Evolutionary conservation across 2,797 vertebrate genomes (phyloP).

Genomic region (Tachyglossus aculeatus): DNA sequence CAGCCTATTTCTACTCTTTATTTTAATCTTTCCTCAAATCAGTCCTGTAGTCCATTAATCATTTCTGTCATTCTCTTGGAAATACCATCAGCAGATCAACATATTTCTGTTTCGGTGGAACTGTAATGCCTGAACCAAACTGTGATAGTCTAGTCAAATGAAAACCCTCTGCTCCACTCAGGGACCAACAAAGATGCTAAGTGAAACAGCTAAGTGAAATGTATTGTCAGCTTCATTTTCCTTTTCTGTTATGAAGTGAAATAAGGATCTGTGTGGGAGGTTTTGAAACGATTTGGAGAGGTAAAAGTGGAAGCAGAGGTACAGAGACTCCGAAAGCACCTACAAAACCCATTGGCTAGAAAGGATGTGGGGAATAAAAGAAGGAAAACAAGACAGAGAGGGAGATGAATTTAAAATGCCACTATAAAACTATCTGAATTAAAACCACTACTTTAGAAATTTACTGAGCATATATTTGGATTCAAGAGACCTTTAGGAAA

Average conservation of each 20-base stretch:
- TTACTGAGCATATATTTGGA: not conserved
- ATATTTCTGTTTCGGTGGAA: slow-evolving; percentile 51
- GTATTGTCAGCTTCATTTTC: not conserved
- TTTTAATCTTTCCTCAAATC: slow-evolving; percentile 44
- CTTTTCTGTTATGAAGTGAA: not conserved
- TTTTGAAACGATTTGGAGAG: slow-evolving; percentile 18
- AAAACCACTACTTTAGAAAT: not conserved
- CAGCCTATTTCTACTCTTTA: slow-evolving; percentile 21
- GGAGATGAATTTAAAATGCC: not conserved
- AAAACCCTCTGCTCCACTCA: slow-evolving; percentile 3
- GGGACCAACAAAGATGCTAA: not conserved
- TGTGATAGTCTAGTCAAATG: slow-evolving; percentile 3
- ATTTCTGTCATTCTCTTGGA: slow-evolving; percentile 43
- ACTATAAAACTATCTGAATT: not conserved
- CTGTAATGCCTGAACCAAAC: slow-evolving; percentile 25
- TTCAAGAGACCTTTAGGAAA: not conserved
- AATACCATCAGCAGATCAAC: slow-evolving; percentile 19
- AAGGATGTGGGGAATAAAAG: not conserved
- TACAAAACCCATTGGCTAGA: not conserved
- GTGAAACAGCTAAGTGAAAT: slow-evolving; percentile 27
- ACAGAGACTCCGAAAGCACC: not conserved
- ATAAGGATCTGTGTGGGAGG: slow-evolving; percentile 3
- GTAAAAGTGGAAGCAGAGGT: not conserved
- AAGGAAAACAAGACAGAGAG: not conserved
- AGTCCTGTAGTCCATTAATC: slow-evolving; percentile 49